Percentiles rank a stretch among this genome's conserved stretches.
Evolutionary conservation across 2,888 invertebrate genomes (phyloP).

Genomic region (Rhagium mordax): DNA sequence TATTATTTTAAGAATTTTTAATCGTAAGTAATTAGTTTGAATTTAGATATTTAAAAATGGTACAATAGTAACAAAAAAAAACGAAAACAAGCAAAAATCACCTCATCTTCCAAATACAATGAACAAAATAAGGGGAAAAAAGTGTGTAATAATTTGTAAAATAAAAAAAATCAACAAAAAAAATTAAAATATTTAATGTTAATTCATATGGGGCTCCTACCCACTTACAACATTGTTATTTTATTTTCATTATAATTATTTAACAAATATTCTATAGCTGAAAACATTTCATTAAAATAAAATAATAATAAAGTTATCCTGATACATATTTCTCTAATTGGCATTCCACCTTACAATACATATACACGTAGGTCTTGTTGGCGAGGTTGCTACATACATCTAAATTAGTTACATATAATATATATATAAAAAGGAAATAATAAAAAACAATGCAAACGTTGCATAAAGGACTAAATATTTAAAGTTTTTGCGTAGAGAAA

Average conservation of each 20-base stretch:
- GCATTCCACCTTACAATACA: conserved; percentile 21
- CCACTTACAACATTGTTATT: too few species aligned
- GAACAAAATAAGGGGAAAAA: too few species aligned
- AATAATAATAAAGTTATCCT: neutral
- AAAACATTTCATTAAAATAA: neutral
- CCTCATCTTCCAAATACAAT: too few species aligned
- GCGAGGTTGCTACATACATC: conserved; percentile 58
- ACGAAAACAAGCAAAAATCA: too few species aligned
- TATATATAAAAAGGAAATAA: conserved; percentile 5
- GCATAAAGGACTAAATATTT: neutral
- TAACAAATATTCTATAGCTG: neutral
- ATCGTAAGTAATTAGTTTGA: too few species aligned
- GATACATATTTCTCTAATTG: neutral
- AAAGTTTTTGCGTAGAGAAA: neutral
- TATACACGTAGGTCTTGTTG: conserved; percentile 46
- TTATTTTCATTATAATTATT: neutral
- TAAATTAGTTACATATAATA: conserved; percentile 52
- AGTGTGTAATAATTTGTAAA: too few species aligned
- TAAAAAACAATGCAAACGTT: neutral
- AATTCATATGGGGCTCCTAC: too few species aligned
- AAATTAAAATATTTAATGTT: too few species aligned
- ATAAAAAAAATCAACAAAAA: too few species aligned
- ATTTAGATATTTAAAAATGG: too few species aligned
- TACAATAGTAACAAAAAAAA: too few species aligned
- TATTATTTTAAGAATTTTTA: too few species aligned